Evolutionary conservation across 2,888 invertebrate genomes (phyloP).

Genomic region (Villa cingulata): DNA sequence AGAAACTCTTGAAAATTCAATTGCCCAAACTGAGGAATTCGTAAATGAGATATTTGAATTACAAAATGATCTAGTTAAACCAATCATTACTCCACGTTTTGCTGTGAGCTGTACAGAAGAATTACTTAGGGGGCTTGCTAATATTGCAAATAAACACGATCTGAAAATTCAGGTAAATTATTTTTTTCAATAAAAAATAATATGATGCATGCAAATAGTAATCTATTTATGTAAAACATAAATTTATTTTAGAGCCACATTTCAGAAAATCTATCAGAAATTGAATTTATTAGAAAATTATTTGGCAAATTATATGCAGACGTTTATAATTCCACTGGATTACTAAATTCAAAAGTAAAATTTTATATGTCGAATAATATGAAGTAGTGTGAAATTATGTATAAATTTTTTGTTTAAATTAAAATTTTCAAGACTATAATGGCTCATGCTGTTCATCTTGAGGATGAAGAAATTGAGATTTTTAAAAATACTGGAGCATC

Average conservation of each 20-base stretch:
- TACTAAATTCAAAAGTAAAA: constrained; percentile 36
- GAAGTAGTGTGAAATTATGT: too few species aligned
- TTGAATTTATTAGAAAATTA: constrained; percentile 45
- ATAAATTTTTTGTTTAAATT: constrained; percentile 7
- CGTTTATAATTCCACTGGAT: constrained; percentile 59
- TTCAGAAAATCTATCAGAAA: constrained; percentile 65
- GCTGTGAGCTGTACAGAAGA: constrained; percentile 62
- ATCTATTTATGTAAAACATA: constrained; percentile 35
- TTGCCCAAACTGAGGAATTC: constrained; percentile 49
- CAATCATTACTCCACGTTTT: constrained; percentile 75
- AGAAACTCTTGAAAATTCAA: constrained; percentile 50
- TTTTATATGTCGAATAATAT: too few species aligned
- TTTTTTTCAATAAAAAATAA: not conserved
- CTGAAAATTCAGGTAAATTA: constrained; percentile 59
- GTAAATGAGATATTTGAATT: constrained; percentile 42
- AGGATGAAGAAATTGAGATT: constrained; percentile 51
- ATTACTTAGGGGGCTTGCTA: constrained; percentile 53
- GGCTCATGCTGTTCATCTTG: constrained; percentile 71
- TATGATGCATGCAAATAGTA: not conserved
- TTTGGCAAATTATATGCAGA: constrained; percentile 52
- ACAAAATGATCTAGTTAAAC: constrained; percentile 49
- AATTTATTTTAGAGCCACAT: constrained; percentile 55
- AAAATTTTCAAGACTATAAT: constrained; percentile 43
- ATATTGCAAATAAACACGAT: constrained; percentile 50
- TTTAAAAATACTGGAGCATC: constrained; percentile 49